A percentile compares a stretch with the other conserved stretches of the same genome.
phyloP scores from a whole-genome alignment of 2,113 vertebrate genomes.

The Salvelinus fontinalis region DNA sequence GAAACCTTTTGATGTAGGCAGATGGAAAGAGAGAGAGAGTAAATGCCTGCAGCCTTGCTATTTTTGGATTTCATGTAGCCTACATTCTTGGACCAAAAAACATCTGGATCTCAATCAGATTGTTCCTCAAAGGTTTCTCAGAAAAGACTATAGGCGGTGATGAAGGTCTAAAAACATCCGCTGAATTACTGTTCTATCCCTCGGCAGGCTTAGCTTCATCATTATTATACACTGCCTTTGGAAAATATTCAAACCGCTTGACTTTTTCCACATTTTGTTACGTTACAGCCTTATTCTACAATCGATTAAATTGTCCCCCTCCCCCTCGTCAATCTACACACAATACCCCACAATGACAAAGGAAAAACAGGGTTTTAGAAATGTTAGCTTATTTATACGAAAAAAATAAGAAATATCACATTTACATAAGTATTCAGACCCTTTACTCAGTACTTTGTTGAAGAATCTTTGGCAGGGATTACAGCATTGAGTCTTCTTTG shows the following conservation, averaged over 20 bases:
- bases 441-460: no score
- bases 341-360: no score
- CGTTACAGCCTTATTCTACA: no score
- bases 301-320: no score
- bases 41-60: background rate
- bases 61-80: background rate
- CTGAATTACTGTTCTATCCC: background rate
- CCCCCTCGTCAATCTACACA: no score
- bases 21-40: background rate
- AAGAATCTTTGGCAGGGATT: no score
- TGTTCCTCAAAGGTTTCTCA: constrained; percentile 13
- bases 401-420: no score
- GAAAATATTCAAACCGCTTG: background rate
- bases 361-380: no score
- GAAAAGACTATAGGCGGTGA: constrained; percentile 12
- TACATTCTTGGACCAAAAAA: constrained; percentile 15
- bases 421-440: no score
- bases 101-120: constrained; percentile 33
- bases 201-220: background rate
- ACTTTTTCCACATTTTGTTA: no score
- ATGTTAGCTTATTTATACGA: no score
- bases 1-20: constrained; percentile 14
- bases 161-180: constrained; percentile 16
- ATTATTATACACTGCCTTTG: background rate
- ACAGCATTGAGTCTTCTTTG: no score